phyloP scores from a whole-genome alignment of 2,888 invertebrate genomes.

The Agriopis leucophaearia region DNA sequence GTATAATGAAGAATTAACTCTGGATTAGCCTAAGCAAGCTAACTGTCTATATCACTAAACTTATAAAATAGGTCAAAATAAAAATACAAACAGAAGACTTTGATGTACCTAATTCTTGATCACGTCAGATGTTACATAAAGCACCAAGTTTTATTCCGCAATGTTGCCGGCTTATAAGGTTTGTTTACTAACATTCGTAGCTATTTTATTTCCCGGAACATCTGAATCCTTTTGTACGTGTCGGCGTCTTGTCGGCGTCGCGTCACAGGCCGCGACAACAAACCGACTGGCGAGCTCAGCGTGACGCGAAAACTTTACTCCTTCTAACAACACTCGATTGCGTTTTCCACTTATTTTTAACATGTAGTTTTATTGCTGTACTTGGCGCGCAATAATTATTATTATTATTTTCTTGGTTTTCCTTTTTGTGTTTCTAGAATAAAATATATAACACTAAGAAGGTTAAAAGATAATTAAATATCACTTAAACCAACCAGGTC shows the following conservation, averaged over 20 bases:
- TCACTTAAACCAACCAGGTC: too few species aligned
- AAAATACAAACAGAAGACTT: too few species aligned
- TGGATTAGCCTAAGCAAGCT: too few species aligned
- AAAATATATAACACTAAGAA: too few species aligned
- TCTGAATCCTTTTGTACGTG: constrained; percentile 38
- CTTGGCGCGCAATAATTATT: background rate
- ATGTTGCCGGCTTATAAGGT: constrained; percentile 5
- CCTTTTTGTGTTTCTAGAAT: too few species aligned
- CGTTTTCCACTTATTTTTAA: constrained; percentile 25
- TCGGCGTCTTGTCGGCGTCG: constrained; percentile 64
- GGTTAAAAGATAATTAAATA: too few species aligned
- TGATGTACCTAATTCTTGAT: too few species aligned
- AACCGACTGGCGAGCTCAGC: constrained; percentile 49
- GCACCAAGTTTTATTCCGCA: too few species aligned
- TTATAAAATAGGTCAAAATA: too few species aligned
- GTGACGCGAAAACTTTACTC: constrained; percentile 53
- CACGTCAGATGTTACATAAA: too few species aligned
- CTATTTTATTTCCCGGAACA: constrained; percentile 29
- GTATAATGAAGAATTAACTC: too few species aligned
- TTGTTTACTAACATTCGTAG: constrained; percentile 27
- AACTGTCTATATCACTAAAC: too few species aligned
- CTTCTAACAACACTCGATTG: constrained; percentile 32
- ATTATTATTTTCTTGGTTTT: background rate
- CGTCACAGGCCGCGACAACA: constrained; percentile 66
- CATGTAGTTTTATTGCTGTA: background rate